Conservation (phyloP, 2,797 vertebrate species). For the Amblyopsis hoosieri region DNA sequence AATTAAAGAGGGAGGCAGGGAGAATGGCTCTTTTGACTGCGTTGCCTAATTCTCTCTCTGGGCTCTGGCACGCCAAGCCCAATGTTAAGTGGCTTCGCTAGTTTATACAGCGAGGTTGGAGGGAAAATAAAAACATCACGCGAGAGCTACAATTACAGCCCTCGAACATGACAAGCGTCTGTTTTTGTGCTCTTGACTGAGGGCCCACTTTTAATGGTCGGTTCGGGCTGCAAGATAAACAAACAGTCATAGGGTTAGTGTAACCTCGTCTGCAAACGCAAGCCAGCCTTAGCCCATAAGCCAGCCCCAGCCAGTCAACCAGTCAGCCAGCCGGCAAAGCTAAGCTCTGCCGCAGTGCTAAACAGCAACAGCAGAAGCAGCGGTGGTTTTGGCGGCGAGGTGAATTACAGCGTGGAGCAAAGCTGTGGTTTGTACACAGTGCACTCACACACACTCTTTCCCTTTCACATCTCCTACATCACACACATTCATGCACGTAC, state of each 20-base stretch:
- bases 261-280: conserved; percentile 61
- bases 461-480: conserved; percentile 52
- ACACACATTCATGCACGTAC: conserved; percentile 24
- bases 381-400: conserved; percentile 79
- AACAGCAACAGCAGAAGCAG: conserved; percentile 66
- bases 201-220: conserved; percentile 76
- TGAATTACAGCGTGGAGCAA: conserved; percentile 82
- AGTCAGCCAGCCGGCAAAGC: conserved; percentile 46
- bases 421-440: conserved; percentile 78
- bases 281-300: conserved; percentile 32
- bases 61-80: conserved; percentile 73
- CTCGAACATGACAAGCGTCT: conserved; percentile 82
- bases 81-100: conserved; percentile 83
- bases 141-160: conserved; percentile 80
- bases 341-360: conserved; percentile 50
- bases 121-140: conserved; percentile 84
- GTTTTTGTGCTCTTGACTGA: conserved; percentile 79
- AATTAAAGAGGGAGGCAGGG: conserved; percentile 52
- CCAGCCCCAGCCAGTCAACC: conserved; percentile 41
- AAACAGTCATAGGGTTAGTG: conserved; percentile 78
- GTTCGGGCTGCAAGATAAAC: conserved; percentile 80
- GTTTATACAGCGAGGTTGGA: conserved; percentile 84
- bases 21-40: conserved; percentile 55
- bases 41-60: conserved; percentile 64
- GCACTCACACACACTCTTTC: conserved; percentile 65